These are phyloP conservation scores for Rhodeus uyekii DNA, from an alignment of 2,797 vertebrate species.

Conservation along the genomic window DNA sequence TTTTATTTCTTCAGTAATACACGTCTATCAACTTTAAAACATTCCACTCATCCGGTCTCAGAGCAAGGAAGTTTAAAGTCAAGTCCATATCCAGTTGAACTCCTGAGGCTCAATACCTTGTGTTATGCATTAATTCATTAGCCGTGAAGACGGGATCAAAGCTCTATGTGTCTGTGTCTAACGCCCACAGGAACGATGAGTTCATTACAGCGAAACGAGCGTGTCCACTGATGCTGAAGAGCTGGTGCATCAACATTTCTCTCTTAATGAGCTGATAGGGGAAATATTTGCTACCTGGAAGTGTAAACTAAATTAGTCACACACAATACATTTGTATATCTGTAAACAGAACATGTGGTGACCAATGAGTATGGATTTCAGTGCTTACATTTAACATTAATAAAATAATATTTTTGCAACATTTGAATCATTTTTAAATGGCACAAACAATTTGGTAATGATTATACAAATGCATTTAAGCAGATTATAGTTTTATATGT, in stretches of 20 bases:
- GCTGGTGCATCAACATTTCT: background rate
- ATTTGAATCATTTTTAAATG: background rate
- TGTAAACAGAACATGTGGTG: background rate
- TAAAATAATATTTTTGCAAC: background rate
- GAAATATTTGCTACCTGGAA: constrained; percentile 18
- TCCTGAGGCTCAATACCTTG: constrained; percentile 49
- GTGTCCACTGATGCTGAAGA: constrained; percentile 16
- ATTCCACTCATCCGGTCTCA: background rate
- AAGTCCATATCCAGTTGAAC: background rate
- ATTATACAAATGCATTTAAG: too few species aligned
- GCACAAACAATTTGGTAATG: too few species aligned
- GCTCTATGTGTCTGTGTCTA: constrained; percentile 4
- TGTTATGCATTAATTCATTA: constrained; percentile 56
- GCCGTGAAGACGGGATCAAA: constrained; percentile 30
- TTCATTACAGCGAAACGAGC: constrained; percentile 12
- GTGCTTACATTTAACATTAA: background rate
- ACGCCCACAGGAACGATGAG: constrained; percentile 24
- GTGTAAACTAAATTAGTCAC: background rate
- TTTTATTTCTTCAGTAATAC: background rate
- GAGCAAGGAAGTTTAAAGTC: background rate
- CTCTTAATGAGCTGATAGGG: constrained; percentile 24
- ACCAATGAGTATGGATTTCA: background rate
- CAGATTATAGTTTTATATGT: too few species aligned
- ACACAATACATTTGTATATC: background rate
- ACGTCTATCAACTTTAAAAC: background rate